These are phyloP conservation scores for Nothobranchius furzeri DNA, from an alignment of 2,113 vertebrate genomes.

Conservation along the genomic window DNA sequence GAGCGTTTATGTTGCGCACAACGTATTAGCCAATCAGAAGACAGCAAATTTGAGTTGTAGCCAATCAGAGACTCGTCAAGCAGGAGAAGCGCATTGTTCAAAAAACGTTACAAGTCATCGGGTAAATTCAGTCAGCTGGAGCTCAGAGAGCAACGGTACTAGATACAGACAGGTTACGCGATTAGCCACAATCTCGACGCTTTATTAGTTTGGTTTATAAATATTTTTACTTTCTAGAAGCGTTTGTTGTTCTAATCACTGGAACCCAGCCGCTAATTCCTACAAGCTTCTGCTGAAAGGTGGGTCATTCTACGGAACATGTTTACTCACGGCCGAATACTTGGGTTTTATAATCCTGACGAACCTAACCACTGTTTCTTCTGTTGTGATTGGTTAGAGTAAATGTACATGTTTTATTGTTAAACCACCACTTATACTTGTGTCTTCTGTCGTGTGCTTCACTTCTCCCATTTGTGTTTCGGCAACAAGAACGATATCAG, in stretches of 20 bases:
- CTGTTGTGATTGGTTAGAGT: too few species aligned
- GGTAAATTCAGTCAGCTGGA: constrained; percentile 10
- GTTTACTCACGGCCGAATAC: too few species aligned
- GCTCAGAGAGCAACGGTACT: too few species aligned
- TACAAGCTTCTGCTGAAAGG: background rate
- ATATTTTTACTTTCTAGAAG: background rate
- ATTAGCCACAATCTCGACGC: background rate
- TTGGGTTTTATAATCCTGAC: too few species aligned
- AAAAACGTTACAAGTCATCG: constrained; percentile 60
- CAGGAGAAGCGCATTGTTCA: constrained; percentile 70
- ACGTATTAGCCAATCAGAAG: constrained; percentile 33
- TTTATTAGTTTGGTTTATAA: too few species aligned
- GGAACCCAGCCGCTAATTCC: background rate
- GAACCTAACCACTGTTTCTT: too few species aligned
- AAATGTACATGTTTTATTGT: too few species aligned
- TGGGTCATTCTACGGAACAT: too few species aligned
- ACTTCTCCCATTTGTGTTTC: too few species aligned
- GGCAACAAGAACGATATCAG: too few species aligned
- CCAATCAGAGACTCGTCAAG: constrained; percentile 50
- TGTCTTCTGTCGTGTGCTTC: too few species aligned
- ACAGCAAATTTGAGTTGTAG: background rate
- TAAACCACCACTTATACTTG: too few species aligned
- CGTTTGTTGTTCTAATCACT: background rate
- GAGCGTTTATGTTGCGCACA: constrained; percentile 6
- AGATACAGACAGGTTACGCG: background rate